Conservation (phyloP, 2,797 vertebrate species). For the Erpetoichthys calabaricus region DNA sequence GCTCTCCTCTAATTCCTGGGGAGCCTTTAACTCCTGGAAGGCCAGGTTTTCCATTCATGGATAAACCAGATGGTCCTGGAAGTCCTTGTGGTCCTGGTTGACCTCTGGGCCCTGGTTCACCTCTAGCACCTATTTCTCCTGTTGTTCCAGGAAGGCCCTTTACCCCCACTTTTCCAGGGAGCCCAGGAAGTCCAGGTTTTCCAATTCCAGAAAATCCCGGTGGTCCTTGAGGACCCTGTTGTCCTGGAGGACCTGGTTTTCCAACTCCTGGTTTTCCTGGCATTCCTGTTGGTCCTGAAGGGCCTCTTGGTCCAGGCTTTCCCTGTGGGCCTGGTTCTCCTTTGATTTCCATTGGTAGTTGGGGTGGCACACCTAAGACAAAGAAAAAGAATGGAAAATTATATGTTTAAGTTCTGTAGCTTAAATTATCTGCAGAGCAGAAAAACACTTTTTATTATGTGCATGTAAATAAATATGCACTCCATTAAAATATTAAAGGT, state of each 20-base stretch:
- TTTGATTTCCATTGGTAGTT: constrained; percentile 75
- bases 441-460: too few species aligned
- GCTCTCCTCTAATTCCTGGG: constrained; percentile 73
- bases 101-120: constrained; percentile 79
- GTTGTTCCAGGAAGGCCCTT: constrained; percentile 72
- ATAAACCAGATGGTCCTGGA: constrained; percentile 81
- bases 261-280: constrained; percentile 86
- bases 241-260: constrained; percentile 84
- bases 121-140: constrained; percentile 72
- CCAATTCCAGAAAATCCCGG: constrained; percentile 82
- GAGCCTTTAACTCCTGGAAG: constrained; percentile 67
- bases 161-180: constrained; percentile 78
- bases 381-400: constrained; percentile 31
- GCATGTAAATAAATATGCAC: too few species aligned
- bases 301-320: constrained; percentile 82
- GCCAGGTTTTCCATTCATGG: constrained; percentile 87
- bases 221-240: constrained; percentile 75
- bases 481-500: too few species aligned
- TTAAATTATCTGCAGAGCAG: not conserved
- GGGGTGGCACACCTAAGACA: constrained; percentile 70
- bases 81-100: constrained; percentile 75
- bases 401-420: constrained; percentile 5
- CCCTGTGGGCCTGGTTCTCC: constrained; percentile 87
- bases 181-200: constrained; percentile 81
- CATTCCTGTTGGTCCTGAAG: constrained; percentile 68